A percentile compares a stretch with the other conserved stretches of the same genome.
Evolutionary conservation across 2,113 vertebrate genomes (phyloP).

Genomic region (Notechis scutatus): DNA sequence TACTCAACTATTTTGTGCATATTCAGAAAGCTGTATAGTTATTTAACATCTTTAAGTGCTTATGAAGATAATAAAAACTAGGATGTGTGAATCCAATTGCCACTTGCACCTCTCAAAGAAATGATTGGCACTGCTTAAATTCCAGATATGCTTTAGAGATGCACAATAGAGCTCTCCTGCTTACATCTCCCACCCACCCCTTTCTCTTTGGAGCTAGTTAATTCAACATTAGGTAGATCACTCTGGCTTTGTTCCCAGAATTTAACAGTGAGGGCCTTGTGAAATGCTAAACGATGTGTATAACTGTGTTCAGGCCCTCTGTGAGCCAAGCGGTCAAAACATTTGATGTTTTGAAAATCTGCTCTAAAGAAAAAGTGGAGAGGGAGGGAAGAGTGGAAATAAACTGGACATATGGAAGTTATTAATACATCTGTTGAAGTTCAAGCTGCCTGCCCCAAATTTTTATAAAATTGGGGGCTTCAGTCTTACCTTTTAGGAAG

Average conservation of each 20-base stretch:
- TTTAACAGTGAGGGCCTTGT: constrained; percentile 86
- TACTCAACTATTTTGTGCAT: too few species aligned
- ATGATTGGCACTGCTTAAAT: constrained; percentile 46
- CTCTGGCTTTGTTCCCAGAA: constrained; percentile 79
- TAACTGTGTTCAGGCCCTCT: constrained; percentile 75
- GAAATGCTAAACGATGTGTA: constrained; percentile 84
- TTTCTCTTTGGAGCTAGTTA: constrained; percentile 62
- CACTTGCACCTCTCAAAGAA: constrained; percentile 24
- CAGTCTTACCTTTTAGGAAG: constrained; percentile 65
- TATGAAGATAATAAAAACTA: too few species aligned
- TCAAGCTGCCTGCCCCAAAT: constrained; percentile 69
- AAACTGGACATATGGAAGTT: constrained; percentile 82
- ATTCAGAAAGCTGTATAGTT: too few species aligned
- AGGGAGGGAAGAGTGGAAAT: neutral
- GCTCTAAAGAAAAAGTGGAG: constrained; percentile 71
- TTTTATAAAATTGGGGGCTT: constrained; percentile 69
- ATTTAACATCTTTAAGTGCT: too few species aligned
- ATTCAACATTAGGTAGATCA: constrained; percentile 74
- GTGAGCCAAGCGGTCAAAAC: constrained; percentile 79
- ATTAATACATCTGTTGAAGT: constrained; percentile 77
- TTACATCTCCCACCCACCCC: neutral
- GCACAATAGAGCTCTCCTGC: constrained; percentile 58
- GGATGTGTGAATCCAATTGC: constrained; percentile 27
- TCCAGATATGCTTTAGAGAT: constrained; percentile 60
- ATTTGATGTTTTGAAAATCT: constrained; percentile 80